Percentiles rank a stretch among this genome's conserved stretches.
These are phyloP conservation scores for Pogonophryne albipinna DNA, from an alignment of 2,797 vertebrate species.

Conservation along the genomic window DNA sequence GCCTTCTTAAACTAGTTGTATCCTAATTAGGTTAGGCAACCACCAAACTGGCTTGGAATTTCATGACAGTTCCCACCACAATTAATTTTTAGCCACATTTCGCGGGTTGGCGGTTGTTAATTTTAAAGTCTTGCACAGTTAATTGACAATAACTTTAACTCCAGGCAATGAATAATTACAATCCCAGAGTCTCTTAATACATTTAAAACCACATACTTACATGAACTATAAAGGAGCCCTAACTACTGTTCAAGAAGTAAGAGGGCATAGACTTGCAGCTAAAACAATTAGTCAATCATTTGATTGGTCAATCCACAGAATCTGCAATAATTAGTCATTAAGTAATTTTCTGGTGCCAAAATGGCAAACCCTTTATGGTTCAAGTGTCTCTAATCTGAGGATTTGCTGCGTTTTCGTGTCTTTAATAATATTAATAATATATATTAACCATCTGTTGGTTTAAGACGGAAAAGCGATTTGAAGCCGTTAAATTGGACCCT, in stretches of 20 bases:
- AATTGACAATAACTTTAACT: conserved; percentile 77
- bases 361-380: background rate
- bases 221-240: conserved; percentile 30
- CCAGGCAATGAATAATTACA: conserved; percentile 74
- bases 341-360: background rate
- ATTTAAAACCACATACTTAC: conserved; percentile 65
- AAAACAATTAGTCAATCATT: conserved; percentile 3
- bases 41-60: conserved; percentile 30
- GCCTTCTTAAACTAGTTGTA: background rate
- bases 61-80: conserved; percentile 55
- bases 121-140: conserved; percentile 67
- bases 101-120: conserved; percentile 60
- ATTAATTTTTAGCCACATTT: conserved; percentile 71
- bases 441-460: background rate
- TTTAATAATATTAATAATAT: background rate
- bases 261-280: background rate
- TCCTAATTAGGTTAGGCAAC: conserved; percentile 27
- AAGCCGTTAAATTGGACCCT: background rate
- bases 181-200: conserved; percentile 61
- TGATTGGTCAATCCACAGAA: conserved; percentile 6
- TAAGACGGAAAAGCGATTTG: background rate
- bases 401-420: background rate
- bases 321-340: background rate
- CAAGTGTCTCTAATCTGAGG: background rate
- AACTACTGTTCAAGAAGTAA: conserved; percentile 14